Evolutionary conservation across 2,797 vertebrate genomes (phyloP).

Genomic region (Macrochelys suwanniensis): DNA sequence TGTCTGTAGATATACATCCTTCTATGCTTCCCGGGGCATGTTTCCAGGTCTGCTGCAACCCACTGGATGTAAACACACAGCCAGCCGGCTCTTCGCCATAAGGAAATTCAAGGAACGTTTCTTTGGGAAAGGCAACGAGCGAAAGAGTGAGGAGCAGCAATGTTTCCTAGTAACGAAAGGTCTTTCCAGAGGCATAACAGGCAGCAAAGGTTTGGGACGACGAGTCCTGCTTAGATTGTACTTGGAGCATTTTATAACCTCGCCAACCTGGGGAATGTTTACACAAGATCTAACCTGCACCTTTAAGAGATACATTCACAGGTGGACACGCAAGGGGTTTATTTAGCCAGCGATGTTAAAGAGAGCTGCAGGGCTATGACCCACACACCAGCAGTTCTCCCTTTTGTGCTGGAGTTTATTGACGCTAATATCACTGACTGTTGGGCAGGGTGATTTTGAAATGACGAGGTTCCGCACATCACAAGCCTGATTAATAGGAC

Average conservation of each 20-base stretch:
- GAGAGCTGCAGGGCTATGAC: rapidly evolving
- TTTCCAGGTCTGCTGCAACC: neutral
- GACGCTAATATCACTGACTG: neutral
- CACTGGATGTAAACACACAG: neutral
- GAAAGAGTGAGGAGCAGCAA: neutral
- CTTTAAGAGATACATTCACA: neutral
- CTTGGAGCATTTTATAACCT: neutral
- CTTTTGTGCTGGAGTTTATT: neutral
- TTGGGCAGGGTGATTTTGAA: slow-evolving; percentile 51
- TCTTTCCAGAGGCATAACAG: neutral
- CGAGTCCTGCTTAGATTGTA: neutral
- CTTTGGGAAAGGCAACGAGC: no score
- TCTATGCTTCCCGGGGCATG: neutral
- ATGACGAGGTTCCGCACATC: slow-evolving; percentile 58
- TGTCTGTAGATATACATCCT: neutral
- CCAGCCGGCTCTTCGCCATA: neutral
- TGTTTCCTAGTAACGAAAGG: neutral
- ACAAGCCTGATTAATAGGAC: slow-evolving; percentile 73
- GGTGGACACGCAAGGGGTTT: neutral
- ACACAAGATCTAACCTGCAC: neutral
- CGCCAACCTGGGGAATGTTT: neutral
- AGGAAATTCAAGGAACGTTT: no score
- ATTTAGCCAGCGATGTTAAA: neutral
- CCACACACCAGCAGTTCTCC: neutral
- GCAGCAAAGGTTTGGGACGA: neutral